Conservation (phyloP, 2,888 invertebrate genomes). For the Acleris emargana region DNA sequence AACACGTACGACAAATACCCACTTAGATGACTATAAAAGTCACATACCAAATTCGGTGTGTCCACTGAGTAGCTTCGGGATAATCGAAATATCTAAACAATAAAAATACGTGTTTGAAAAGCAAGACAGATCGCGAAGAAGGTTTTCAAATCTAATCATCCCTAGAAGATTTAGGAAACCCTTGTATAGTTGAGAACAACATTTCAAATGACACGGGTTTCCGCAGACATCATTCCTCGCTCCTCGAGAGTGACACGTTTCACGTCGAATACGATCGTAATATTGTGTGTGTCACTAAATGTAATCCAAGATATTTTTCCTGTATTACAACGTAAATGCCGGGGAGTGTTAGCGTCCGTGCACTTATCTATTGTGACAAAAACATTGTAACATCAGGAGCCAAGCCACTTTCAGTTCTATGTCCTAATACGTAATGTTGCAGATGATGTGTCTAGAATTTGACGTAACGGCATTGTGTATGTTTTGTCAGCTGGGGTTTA, state of each 20-base stretch:
- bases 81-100: constrained; percentile 59
- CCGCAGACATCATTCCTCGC: constrained; percentile 11
- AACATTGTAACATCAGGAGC: not conserved
- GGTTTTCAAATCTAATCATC: constrained; percentile 29
- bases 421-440: too few relatives aligned
- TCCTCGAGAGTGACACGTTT: constrained; percentile 37
- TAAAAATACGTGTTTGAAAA: constrained; percentile 35
- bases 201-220: constrained; percentile 30
- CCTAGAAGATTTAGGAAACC: constrained; percentile 14
- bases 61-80: constrained; percentile 51
- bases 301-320: constrained; percentile 52
- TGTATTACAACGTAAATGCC: constrained; percentile 32
- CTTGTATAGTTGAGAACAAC: constrained; percentile 21
- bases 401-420: too few relatives aligned
- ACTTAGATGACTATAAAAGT: constrained; percentile 6
- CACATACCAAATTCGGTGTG: constrained; percentile 24
- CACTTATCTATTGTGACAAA: constrained; percentile 19
- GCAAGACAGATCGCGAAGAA: constrained; percentile 11
- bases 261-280: constrained; percentile 39
- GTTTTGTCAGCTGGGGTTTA: constrained; percentile 4
- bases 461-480: too few relatives aligned
- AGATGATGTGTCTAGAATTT: too few relatives aligned
- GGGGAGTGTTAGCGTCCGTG: constrained; percentile 6
- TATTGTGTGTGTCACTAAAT: constrained; percentile 45
- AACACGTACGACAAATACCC: not conserved